Percentiles rank a stretch among this genome's conserved stretches.
These are phyloP conservation scores for Leucoraja erinaceus DNA, from an alignment of 2,113 vertebrate species.

Conservation along the genomic window DNA sequence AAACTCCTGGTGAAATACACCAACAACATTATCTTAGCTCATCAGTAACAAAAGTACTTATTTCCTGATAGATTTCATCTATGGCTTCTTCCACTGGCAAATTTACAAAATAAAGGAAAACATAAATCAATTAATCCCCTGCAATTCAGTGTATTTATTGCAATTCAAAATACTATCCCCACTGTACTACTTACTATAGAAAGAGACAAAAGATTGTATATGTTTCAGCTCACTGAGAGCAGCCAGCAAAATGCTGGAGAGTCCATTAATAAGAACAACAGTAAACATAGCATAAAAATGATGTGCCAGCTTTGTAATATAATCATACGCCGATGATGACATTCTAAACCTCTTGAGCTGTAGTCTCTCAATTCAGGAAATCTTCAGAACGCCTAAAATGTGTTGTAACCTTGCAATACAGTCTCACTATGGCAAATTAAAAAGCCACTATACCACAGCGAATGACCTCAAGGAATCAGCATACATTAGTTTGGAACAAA, in stretches of 20 bases:
- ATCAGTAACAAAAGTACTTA: neutral
- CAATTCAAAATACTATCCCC: neutral
- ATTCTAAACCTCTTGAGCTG: constrained; percentile 2
- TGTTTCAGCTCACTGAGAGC: neutral
- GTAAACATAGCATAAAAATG: neutral
- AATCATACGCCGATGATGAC: neutral
- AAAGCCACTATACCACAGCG: neutral
- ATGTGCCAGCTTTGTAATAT: neutral
- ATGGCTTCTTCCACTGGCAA: neutral
- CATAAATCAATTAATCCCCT: neutral
- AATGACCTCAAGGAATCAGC: neutral
- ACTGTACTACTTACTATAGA: neutral
- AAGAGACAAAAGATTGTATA: neutral
- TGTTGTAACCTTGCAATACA: neutral
- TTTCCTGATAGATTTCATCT: neutral
- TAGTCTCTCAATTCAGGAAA: neutral
- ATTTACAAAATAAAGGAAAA: neutral
- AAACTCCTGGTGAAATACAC: neutral
- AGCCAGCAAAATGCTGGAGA: neutral
- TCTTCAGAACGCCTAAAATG: neutral
- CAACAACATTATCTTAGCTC: neutral
- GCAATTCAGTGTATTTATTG: no score
- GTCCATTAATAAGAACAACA: neutral
- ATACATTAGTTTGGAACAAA: neutral
- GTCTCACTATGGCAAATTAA: neutral